phyloP scores from a whole-genome alignment of 2,113 vertebrate genomes.

The Oxygymnocypris stewartii region DNA sequence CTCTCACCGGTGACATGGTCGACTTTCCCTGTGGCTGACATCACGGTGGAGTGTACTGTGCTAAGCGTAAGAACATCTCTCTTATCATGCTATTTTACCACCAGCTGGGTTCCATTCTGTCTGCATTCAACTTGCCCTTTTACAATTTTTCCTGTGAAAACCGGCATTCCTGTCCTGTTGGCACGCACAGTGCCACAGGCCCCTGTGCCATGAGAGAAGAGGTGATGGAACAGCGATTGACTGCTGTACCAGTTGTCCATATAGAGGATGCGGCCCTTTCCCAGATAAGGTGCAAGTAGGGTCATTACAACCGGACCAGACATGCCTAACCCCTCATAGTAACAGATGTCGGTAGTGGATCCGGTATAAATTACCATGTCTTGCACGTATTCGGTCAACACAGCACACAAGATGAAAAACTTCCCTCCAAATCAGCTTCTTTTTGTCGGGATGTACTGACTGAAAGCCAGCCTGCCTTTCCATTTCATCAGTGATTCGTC shows the following conservation, averaged over 20 bases:
- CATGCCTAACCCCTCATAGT: too few species aligned
- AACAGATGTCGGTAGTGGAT: neutral
- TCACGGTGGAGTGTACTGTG: too few species aligned
- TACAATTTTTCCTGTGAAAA: neutral
- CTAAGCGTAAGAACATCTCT: too few species aligned
- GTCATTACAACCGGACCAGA: too few species aligned
- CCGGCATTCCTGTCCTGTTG: slow-evolving; percentile 13
- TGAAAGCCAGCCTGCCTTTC: too few species aligned
- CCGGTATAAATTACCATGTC: slow-evolving; percentile 21
- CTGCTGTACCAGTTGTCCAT: neutral
- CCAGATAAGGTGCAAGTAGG: neutral
- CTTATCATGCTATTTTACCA: too few species aligned
- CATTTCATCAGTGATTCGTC: too few species aligned
- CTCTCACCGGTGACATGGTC: too few species aligned
- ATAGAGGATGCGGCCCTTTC: neutral
- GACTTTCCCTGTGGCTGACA: too few species aligned
- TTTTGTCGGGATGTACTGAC: too few species aligned
- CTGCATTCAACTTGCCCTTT: neutral
- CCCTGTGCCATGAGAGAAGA: neutral
- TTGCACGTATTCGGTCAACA: neutral
- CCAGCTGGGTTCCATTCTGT: too few species aligned
- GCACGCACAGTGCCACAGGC: slow-evolving; percentile 20
- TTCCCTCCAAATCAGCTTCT: too few species aligned
- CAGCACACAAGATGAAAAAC: neutral
- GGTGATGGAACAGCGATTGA: neutral